Base-by-base conservation (phyloP, 2,797 vertebrate genomes). In the Mustela erminea region DNA sequence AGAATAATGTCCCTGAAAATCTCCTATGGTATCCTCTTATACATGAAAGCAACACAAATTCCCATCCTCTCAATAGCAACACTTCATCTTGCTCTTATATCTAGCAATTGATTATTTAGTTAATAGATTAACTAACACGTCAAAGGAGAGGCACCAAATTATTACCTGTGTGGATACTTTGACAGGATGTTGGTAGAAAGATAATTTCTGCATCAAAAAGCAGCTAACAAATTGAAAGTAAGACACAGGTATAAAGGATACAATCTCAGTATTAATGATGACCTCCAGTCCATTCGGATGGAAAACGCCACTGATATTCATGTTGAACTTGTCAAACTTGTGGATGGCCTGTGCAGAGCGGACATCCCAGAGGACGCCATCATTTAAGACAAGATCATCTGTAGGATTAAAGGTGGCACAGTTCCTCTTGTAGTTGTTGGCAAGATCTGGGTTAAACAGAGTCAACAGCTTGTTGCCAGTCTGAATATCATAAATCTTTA, bases 251-350 rank as follows among this genome's bases (percentile, higher is more conserved):
- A 3, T 83, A 97, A 99, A 99, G 99, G 99, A 99, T 99, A 99
- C 99, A 84, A 99, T 99, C 98, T 99, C 99, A 3, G 99, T 99
- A 98, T 99, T 99, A 87, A 99, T 98, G 98, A 99, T 99, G 98
- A 99, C 99, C 98, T 99, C 99, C 87, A 99, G 98, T 87, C 99
- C 99, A 54, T 99, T 99, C 49, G 99, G 99, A 98, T 99, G 99
- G 98, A 99, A 99, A 95, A 99, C 99, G 0, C 99, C 99, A 84
- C 99, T 99, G 99, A 99, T 99, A 98, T 99, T 99, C 99, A 99
- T 99, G 99, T 99, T 99, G 99, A 99, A 99, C 98, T 99, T 99
- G 98, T 99, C 99, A 97, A 99, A 99, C 98, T 99, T 99, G 98
- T 99, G 99, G 97, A 99, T 99, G 98, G 99, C 99, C 98, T 99